Percentiles rank a stretch among this genome's conserved stretches.
phyloP scores from a whole-genome alignment of 2,797 vertebrate genomes.

The Microctenopoma stevenorrisi region DNA sequence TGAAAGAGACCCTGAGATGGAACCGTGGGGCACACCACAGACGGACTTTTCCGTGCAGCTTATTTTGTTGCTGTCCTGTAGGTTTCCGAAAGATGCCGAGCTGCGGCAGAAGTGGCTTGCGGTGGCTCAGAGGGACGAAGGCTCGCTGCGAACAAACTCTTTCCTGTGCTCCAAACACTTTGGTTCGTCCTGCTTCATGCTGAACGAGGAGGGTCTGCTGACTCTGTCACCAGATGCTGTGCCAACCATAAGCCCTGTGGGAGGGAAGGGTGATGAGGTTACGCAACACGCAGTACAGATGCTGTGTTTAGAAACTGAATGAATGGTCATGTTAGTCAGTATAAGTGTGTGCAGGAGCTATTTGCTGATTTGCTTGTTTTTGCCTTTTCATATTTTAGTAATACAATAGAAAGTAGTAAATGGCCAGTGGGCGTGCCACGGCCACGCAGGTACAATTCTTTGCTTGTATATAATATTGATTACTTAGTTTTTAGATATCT shows the following conservation, averaged over 20 bases:
- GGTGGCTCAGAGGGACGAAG: constrained; percentile 68
- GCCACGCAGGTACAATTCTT: too few species aligned
- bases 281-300: background rate
- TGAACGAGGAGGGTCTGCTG: constrained; percentile 24
- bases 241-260: constrained; percentile 35
- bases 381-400: too few species aligned
- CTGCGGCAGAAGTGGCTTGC: constrained; percentile 58
- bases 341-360: too few species aligned
- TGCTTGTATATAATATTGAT: too few species aligned
- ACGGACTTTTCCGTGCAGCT: background rate
- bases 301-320: too few species aligned
- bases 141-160: constrained; percentile 54
- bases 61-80: constrained; percentile 8
- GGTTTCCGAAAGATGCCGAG: constrained; percentile 59
- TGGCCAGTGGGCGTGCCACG: too few species aligned
- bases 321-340: too few species aligned
- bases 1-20: background rate
- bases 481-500: too few species aligned
- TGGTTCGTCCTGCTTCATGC: constrained; percentile 44
- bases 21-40: background rate
- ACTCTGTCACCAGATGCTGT: constrained; percentile 45
- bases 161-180: constrained; percentile 73
- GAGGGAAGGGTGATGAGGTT: constrained; percentile 41
- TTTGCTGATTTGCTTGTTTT: too few species aligned
- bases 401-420: too few species aligned